Conservation (phyloP, 2,888 invertebrate genomes). For the Patella caerulea region DNA sequence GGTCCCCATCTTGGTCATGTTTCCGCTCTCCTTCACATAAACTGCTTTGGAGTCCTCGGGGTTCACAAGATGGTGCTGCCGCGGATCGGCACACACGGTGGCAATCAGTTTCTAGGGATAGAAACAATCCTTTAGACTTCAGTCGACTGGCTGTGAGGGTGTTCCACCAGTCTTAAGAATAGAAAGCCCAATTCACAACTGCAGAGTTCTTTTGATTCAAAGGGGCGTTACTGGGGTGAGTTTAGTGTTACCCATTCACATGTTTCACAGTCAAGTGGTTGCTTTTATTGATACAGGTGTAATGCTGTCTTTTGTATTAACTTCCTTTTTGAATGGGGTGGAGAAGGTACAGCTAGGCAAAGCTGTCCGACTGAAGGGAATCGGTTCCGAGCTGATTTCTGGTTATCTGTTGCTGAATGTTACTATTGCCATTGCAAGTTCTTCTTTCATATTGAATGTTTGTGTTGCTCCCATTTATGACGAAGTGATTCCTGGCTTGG, state of each 20-base stretch:
- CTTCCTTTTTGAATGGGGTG: not conserved
- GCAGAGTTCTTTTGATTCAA: not conserved
- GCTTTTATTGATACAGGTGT: not conserved
- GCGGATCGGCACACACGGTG: too few relatives aligned
- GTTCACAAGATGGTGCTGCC: too few relatives aligned
- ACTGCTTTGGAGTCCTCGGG: too few relatives aligned
- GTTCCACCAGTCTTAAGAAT: not conserved
- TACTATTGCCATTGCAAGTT: not conserved
- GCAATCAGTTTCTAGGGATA: too few relatives aligned
- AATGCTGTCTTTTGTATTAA: not conserved
- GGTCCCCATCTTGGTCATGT: not conserved
- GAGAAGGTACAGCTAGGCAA: not conserved
- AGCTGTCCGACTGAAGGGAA: not conserved
- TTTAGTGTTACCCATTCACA: not conserved
- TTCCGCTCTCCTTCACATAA: not conserved
- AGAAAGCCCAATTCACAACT: not conserved
- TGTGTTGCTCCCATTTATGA: too few relatives aligned
- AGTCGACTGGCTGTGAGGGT: not conserved
- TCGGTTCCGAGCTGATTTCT: not conserved
- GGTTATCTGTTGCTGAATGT: not conserved
- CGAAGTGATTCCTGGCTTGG: too few relatives aligned
- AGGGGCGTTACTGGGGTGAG: not conserved
- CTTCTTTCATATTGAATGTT: too few relatives aligned
- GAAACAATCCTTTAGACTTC: not conserved
- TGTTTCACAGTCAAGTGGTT: not conserved